A percentile compares a stretch with the other conserved stretches of the same genome.
Evolutionary conservation across 2,113 vertebrate genomes (phyloP).

Genomic region (Geococcyx californianus): DNA sequence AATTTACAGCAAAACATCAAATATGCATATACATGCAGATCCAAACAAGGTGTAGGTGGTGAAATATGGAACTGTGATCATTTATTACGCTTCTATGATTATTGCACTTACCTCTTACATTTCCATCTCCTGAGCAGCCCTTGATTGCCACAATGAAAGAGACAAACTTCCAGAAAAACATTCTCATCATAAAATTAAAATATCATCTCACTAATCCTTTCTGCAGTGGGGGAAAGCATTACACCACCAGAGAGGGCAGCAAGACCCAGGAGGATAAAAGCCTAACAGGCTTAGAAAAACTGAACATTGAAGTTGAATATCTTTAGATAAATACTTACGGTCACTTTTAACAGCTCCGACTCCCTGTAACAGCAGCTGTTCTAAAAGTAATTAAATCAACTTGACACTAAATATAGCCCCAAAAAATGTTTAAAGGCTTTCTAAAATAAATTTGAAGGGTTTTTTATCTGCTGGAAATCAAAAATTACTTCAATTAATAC

Average conservation of each 20-base stretch:
- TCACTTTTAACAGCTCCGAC: slow-evolving; percentile 46
- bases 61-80: slow-evolving; percentile 17
- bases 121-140: background rate
- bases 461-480: slow-evolving; percentile 48
- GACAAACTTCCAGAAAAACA: background rate
- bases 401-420: slow-evolving; percentile 58
- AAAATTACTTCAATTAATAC: slow-evolving; percentile 67
- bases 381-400: slow-evolving; percentile 66
- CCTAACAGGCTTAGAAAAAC: background rate
- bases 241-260: background rate
- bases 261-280: background rate
- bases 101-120: background rate
- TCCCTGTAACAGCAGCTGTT: slow-evolving; percentile 52
- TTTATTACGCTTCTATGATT: slow-evolving; percentile 3
- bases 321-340: slow-evolving; percentile 23
- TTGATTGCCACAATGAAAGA: background rate
- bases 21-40: background rate
- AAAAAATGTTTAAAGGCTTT: slow-evolving; percentile 52
- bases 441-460: slow-evolving; percentile 62
- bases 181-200: background rate
- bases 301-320: background rate
- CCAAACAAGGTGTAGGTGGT: background rate
- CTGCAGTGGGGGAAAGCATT: background rate
- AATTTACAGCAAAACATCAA: background rate
- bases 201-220: background rate